Evolutionary conservation across 2,797 vertebrate genomes (phyloP).

Genomic region (Megalops cyprinoides): DNA sequence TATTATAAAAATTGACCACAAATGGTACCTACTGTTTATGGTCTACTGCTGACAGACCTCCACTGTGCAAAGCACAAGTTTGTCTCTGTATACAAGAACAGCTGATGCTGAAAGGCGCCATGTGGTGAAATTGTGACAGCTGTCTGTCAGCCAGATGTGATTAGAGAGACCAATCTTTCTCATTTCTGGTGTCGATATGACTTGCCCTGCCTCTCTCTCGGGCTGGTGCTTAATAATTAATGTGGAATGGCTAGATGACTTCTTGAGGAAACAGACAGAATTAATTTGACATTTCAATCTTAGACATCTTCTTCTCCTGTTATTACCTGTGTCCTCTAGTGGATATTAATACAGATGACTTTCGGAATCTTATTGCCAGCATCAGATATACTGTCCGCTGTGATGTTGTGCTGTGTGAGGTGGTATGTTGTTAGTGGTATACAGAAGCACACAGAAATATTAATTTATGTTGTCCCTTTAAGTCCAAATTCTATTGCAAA

Average conservation of each 20-base stretch:
- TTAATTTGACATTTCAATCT: slow-evolving; percentile 20
- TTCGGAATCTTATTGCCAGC: not conserved
- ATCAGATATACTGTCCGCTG: not conserved
- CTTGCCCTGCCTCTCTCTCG: not conserved
- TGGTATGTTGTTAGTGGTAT: not conserved
- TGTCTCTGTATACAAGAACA: not conserved
- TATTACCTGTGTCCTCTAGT: slow-evolving; percentile 8
- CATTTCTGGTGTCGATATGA: not conserved
- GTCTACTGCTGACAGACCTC: not conserved
- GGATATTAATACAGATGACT: not conserved
- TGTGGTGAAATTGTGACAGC: not conserved
- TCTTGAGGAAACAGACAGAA: not conserved
- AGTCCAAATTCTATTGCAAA: too few relatives aligned
- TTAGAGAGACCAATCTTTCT: slow-evolving; percentile 5
- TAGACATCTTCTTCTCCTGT: not conserved
- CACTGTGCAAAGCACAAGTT: not conserved
- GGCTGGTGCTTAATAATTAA: not conserved
- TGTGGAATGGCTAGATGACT: not conserved
- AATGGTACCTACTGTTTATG: too few relatives aligned
- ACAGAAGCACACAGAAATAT: too few relatives aligned
- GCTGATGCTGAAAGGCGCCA: not conserved
- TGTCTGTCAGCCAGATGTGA: not conserved
- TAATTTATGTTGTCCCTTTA: too few relatives aligned
- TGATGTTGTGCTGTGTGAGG: not conserved
- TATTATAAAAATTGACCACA: too few relatives aligned